phyloP scores from a whole-genome alignment of 2,888 invertebrate species.

The Mesorhabditis belari region DNA sequence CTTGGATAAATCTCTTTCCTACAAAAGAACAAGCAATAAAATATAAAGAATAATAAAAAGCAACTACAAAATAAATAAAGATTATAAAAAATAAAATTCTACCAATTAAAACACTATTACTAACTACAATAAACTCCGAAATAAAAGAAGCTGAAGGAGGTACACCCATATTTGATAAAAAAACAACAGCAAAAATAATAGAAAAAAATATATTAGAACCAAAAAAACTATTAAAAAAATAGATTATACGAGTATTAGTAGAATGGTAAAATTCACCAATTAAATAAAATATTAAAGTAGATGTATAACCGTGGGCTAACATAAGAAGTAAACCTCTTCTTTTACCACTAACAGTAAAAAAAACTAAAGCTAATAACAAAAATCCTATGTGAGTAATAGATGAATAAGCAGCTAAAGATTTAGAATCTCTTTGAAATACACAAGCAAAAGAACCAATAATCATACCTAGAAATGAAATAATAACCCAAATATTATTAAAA shows the following conservation, averaged over 20 bases:
- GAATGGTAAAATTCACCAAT: constrained; percentile 34
- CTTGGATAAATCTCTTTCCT: constrained; percentile 24
- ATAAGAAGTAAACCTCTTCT: constrained; percentile 26
- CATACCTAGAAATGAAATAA: constrained; percentile 32
- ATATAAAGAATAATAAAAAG: constrained; percentile 52
- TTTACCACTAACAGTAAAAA: constrained; percentile 24
- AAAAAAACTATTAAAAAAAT: constrained; percentile 35
- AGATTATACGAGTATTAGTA: constrained; percentile 26
- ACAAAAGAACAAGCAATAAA: constrained; percentile 43
- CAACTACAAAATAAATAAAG: constrained; percentile 50
- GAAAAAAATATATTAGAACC: constrained; percentile 26
- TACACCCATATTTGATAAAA: constrained; percentile 33
- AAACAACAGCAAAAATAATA: constrained; percentile 27
- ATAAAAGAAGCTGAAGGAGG: constrained; percentile 28
- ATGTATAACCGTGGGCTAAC: constrained; percentile 31
- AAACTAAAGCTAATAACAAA: constrained; percentile 23
- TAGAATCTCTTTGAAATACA: constrained; percentile 37
- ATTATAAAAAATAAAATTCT: constrained; percentile 50
- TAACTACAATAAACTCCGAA: constrained; percentile 52
- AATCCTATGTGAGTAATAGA: constrained; percentile 31
- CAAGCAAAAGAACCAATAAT: constrained; percentile 32
- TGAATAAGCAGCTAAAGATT: constrained; percentile 33
- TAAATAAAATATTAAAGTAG: constrained; percentile 31
- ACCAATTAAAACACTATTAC: constrained; percentile 45
- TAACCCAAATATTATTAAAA: constrained; percentile 26